phyloP scores from a whole-genome alignment of 2,797 vertebrate genomes.

The Anguilla pacifica region DNA sequence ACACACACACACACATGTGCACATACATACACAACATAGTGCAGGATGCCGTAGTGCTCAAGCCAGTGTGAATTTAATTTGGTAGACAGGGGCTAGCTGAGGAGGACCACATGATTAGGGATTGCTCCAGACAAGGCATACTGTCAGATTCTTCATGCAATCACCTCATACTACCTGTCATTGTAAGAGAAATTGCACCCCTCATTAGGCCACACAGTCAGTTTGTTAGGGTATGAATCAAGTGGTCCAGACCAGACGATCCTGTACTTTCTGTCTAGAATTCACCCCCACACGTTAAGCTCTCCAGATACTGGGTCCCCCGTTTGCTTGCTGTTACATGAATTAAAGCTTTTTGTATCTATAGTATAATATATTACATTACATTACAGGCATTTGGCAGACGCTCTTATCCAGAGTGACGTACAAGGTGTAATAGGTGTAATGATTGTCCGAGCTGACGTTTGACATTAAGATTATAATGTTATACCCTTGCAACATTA shows the following conservation, averaged over 20 bases:
- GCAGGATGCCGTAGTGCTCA: not conserved
- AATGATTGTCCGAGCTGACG: not conserved
- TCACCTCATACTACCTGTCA: not conserved
- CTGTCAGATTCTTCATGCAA: not conserved
- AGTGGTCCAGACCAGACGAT: not conserved
- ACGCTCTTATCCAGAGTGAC: no score
- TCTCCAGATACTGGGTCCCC: not conserved
- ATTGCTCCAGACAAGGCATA: not conserved
- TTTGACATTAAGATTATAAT: not conserved
- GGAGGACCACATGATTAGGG: not conserved
- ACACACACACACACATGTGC: not conserved
- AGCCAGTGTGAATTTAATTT: not conserved
- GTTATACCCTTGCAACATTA: not conserved
- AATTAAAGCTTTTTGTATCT: slow-evolving; percentile 1
- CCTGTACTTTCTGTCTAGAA: not conserved
- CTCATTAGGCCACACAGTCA: not conserved
- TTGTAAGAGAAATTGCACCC: not conserved
- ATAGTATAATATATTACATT: not conserved
- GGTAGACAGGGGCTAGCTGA: not conserved
- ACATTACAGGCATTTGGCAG: no score
- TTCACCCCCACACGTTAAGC: not conserved
- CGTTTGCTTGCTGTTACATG: not conserved
- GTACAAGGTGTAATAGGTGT: not conserved
- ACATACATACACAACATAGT: not conserved
- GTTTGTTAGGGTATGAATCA: not conserved